These are phyloP conservation scores for Antidorcas marsupialis DNA, from an alignment of 2,113 vertebrate species.

Conservation along the genomic window DNA sequence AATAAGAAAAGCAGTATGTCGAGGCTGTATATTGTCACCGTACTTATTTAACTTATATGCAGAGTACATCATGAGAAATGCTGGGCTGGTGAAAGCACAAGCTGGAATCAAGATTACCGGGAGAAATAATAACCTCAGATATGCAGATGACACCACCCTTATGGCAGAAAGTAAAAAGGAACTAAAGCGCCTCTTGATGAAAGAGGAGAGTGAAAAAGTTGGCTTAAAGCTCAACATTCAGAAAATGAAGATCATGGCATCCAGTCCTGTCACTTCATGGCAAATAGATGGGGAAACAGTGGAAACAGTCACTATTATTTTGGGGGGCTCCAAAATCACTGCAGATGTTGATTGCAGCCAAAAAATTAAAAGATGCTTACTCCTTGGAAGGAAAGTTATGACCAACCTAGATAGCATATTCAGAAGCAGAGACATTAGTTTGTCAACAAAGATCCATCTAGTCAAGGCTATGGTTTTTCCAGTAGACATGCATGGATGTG, in stretches of 20 bases:
- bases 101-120: background rate
- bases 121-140: background rate
- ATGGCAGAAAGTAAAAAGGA: background rate
- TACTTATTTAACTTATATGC: background rate
- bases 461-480: background rate
- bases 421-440: background rate
- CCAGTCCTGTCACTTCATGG: background rate
- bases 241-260: background rate
- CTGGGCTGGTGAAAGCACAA: background rate
- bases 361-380: background rate
- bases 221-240: background rate
- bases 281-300: background rate
- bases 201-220: background rate
- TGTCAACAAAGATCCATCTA: background rate
- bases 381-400: background rate
- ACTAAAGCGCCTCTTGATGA: background rate
- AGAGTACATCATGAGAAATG: background rate
- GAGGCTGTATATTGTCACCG: background rate
- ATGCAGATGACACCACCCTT: background rate
- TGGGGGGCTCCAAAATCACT: background rate
- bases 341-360: background rate
- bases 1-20: background rate
- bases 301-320: background rate
- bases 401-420: background rate
- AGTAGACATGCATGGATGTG: background rate